These are phyloP conservation scores for Sparus aurata DNA, from an alignment of 2,797 vertebrate species.

Conservation along the genomic window DNA sequence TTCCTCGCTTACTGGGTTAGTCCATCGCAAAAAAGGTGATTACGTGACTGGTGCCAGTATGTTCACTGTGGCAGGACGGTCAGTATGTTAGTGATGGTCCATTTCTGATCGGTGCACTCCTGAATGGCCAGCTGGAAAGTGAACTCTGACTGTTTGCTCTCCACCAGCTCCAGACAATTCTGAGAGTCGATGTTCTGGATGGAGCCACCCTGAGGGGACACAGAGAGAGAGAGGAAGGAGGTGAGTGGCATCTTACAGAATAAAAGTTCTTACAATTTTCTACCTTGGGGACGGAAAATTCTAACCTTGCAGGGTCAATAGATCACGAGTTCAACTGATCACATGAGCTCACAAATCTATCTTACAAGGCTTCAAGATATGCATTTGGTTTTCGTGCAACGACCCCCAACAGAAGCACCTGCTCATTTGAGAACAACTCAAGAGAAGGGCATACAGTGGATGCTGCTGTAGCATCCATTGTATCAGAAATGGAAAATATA, in stretches of 20 bases:
- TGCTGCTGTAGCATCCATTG: too few relatives aligned
- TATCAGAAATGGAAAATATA: too few relatives aligned
- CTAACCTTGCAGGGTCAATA: too few relatives aligned
- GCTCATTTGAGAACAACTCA: too few relatives aligned
- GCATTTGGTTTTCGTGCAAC: too few relatives aligned
- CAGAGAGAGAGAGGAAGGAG: slow-evolving; percentile 9
- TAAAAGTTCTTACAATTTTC: background rate
- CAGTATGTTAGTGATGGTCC: slow-evolving; percentile 94
- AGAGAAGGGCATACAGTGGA: too few relatives aligned
- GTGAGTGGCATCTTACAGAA: background rate
- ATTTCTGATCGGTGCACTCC: slow-evolving; percentile 92
- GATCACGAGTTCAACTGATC: too few relatives aligned
- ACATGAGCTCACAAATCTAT: too few relatives aligned
- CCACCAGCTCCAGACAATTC: slow-evolving; percentile 92
- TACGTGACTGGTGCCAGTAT: background rate
- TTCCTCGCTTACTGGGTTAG: background rate
- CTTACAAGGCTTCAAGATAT: too few relatives aligned
- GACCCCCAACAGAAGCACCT: too few relatives aligned
- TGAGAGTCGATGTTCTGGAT: slow-evolving; percentile 95
- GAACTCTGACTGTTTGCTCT: slow-evolving; percentile 89
- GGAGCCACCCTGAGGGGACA: slow-evolving; percentile 88
- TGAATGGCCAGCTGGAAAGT: slow-evolving; percentile 92
- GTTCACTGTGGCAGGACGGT: slow-evolving; percentile 78
- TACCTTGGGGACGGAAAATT: background rate
- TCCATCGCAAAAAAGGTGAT: background rate